phyloP scores from a whole-genome alignment of 2,888 invertebrate species.

The Polylopha cassiicola region DNA sequence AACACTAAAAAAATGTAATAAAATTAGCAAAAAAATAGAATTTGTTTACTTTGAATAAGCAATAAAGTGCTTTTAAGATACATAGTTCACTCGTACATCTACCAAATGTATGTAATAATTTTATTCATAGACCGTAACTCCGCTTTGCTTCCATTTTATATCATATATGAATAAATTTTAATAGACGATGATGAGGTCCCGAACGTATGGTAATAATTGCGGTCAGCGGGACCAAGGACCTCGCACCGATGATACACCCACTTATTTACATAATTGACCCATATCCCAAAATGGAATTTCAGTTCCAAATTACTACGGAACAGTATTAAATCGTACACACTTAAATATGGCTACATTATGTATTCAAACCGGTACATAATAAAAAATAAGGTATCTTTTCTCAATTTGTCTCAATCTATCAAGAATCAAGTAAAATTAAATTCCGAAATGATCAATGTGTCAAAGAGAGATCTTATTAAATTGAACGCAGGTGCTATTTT shows the following conservation, averaged over 20 bases:
- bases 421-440: too few relatives aligned
- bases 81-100: conserved; percentile 25
- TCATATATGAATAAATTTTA: conserved; percentile 57
- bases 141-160: conserved; percentile 35
- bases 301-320: conserved; percentile 16
- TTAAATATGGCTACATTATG: too few relatives aligned
- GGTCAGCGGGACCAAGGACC: conserved; percentile 36
- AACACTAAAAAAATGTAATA: too few relatives aligned
- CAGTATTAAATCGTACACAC: not conserved
- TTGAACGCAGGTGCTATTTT: too few relatives aligned
- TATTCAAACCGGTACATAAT: too few relatives aligned
- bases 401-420: too few relatives aligned
- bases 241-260: conserved; percentile 12
- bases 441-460: too few relatives aligned
- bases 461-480: too few relatives aligned
- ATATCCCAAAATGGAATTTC: conserved; percentile 13
- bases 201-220: conserved; percentile 49
- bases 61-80: conserved; percentile 23
- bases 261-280: conserved; percentile 22
- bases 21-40: too few relatives aligned
- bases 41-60: too few relatives aligned
- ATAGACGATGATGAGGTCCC: conserved; percentile 55
- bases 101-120: conserved; percentile 37
- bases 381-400: too few relatives aligned
- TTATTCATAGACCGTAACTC: conserved; percentile 55